phyloP scores from a whole-genome alignment of 2,888 invertebrate genomes.

The Leptinotarsa rubiginosa region DNA sequence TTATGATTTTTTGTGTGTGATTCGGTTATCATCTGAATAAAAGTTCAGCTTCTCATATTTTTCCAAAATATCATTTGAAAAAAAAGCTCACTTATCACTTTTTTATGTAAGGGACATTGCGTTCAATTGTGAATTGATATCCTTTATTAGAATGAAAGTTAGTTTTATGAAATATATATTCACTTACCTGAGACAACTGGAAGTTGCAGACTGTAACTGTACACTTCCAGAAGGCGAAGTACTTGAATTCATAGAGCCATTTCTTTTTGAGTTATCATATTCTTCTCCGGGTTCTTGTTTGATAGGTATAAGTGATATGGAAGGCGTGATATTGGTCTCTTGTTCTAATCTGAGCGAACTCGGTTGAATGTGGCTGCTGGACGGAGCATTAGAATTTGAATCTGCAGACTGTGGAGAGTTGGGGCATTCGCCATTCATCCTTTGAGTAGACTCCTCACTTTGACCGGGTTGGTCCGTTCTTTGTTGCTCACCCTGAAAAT shows the following conservation, averaged over 20 bases:
- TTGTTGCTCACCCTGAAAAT: constrained; percentile 60
- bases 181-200: constrained; percentile 72
- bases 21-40: no score
- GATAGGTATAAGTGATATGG: constrained; percentile 87
- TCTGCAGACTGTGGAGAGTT: constrained; percentile 86
- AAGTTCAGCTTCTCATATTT: no score
- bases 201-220: constrained; percentile 70
- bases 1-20: no score
- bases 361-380: constrained; percentile 73
- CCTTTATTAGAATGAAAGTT: no score
- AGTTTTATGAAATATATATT: not conserved
- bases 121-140: no score
- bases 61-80: no score
- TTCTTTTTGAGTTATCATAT: constrained; percentile 63
- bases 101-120: no score
- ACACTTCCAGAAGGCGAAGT: constrained; percentile 61
- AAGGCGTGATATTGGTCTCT: constrained; percentile 80
- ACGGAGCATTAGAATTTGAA: constrained; percentile 79
- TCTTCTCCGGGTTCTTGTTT: constrained; percentile 76
- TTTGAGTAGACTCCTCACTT: constrained; percentile 63
- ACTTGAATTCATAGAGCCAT: constrained; percentile 63
- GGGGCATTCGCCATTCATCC: constrained; percentile 77
- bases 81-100: no score
- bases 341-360: constrained; percentile 64
- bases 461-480: constrained; percentile 59